Conservation (phyloP, 2,113 vertebrate genomes). For the Rhinopomastus cyanomelas region DNA sequence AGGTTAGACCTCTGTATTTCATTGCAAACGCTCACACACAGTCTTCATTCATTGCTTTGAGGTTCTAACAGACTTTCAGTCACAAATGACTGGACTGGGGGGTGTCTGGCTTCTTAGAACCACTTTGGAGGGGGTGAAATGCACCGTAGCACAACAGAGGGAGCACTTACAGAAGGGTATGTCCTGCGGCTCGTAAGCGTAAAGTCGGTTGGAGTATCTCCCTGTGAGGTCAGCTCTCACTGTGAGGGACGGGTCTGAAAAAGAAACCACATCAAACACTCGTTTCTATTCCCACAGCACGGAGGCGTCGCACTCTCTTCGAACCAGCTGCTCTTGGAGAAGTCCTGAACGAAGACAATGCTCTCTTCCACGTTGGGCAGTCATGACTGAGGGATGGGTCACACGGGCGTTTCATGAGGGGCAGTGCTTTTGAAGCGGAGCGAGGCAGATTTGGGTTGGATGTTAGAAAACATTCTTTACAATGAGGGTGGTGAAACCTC, state of each 20-base stretch:
- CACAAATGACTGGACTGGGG: not conserved
- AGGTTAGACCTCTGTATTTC: not conserved
- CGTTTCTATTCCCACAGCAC: not conserved
- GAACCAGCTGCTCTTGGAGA: not conserved
- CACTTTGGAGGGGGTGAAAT: not conserved
- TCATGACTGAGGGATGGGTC: not conserved
- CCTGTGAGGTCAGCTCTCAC: constrained; percentile 90
- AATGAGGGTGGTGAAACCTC: too few relatives aligned
- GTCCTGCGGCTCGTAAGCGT: constrained; percentile 87
- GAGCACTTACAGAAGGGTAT: constrained; percentile 80
- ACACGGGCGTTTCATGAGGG: not conserved
- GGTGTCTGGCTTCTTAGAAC: not conserved
- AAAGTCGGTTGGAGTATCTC: constrained; percentile 87
- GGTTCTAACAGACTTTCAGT: not conserved
- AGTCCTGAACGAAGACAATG: not conserved
- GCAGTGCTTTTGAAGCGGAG: too few relatives aligned
- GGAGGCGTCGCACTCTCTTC: not conserved
- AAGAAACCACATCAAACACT: not conserved
- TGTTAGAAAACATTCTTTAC: too few relatives aligned
- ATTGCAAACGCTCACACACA: not conserved
- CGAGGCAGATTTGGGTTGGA: too few relatives aligned
- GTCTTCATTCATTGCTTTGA: not conserved
- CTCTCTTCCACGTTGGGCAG: not conserved
- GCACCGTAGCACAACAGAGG: not conserved
- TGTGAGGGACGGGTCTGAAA: constrained; percentile 90